Evolutionary conservation across 2,888 invertebrate genomes (phyloP).

Genomic region (Calephelis perditalis): DNA sequence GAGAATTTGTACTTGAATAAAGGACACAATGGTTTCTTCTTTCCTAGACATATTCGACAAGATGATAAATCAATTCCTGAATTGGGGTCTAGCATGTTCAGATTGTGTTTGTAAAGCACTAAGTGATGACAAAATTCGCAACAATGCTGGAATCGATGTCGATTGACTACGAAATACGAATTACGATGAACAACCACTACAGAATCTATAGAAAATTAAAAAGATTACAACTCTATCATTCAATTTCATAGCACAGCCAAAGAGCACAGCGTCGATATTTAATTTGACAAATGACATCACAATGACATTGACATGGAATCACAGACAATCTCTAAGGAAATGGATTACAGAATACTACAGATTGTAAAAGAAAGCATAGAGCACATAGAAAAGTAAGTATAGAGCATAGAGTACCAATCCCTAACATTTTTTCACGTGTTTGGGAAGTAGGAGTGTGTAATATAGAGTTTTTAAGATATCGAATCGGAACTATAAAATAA

Average conservation of each 20-base stretch:
- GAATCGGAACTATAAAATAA: no score
- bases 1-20: constrained; percentile 67
- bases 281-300: constrained; percentile 9
- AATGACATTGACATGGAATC: not conserved
- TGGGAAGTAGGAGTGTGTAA: no score
- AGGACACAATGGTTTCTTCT: constrained; percentile 62
- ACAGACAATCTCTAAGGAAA: no score
- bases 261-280: constrained; percentile 9
- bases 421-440: no score
- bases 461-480: no score
- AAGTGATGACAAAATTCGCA: constrained; percentile 45
- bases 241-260: constrained; percentile 9
- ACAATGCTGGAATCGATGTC: constrained; percentile 35
- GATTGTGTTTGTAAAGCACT: constrained; percentile 29
- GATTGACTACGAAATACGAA: constrained; percentile 5
- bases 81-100: constrained; percentile 49
- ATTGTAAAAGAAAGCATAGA: no score
- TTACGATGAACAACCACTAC: not conserved
- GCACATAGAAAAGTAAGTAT: no score
- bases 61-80: constrained; percentile 53
- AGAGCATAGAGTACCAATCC: no score
- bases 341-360: no score
- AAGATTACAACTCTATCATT: constrained; percentile 11
- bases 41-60: constrained; percentile 66
- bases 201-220: not conserved